Evolutionary conservation across 37 sponge, comb jelly and placozoan species (phyloP), one percentile per base, ranked within the genome.

Genomic region (Beroe ovata): DNA sequence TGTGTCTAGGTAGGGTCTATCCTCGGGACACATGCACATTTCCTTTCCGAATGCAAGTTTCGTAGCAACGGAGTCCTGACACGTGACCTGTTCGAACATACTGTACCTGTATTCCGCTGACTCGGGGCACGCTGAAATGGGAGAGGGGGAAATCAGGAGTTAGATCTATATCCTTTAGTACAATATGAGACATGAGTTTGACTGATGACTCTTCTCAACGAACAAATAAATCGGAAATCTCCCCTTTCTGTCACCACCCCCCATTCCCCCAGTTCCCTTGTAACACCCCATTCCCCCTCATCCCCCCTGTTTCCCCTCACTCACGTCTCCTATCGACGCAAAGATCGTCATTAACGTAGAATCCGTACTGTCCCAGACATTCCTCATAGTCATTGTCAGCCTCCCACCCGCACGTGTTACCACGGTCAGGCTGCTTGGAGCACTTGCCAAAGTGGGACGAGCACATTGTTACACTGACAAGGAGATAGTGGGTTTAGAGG

Each of bases 21-120:
- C 36, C 69, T 66, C 69, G 4, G 69, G 69, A 32, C 69, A 66
- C 6, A 29, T 66, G 30, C 69, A 66, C 36, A 66, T 66, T 4
- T 26, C 30, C 36, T 66, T 66, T 18, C 30, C 69, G 32, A 19
- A 66, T 25, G 69, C 32, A 3, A 66, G 69, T 33, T 66, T 30
- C 36, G 36, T 66, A 8, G 30, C 69, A 29, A 25, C 69, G 36
- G 69, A 66, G 69, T 66, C 69, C 30, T 66, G 32, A 33, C 69
- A 66, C 16, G 69, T 66, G 32, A 66, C 18, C 35, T 66, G 69
- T 18, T 66, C 69, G 69, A 34, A 66, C 36, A 29, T 66, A 30
- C 69, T 66, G 69, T 32, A 66, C 33, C 2, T 1, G 16, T 66
- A 14, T 14, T 8, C 30, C 16, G 69, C 69, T 14, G 30, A 66